Evolutionary conservation across 2,888 invertebrate genomes (phyloP).

Genomic region (Tenthredo livida): DNA sequence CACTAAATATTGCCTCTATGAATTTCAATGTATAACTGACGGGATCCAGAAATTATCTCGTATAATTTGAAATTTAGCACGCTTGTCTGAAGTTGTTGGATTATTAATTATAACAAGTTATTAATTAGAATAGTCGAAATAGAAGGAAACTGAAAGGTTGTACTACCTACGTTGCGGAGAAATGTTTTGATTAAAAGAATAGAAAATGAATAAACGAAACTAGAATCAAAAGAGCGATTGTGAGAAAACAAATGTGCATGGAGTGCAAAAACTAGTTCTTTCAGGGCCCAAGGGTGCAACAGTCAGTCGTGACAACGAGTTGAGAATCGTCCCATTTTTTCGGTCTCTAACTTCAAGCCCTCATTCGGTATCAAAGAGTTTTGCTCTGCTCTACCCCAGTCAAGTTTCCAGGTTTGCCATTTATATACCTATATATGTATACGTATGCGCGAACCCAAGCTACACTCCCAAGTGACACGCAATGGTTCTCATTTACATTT

Average conservation of each 20-base stretch:
- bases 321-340: slow-evolving; percentile 34
- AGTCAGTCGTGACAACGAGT: slow-evolving; percentile 19
- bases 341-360: not conserved
- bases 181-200: not conserved
- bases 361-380: slow-evolving; percentile 15
- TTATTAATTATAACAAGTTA: not conserved
- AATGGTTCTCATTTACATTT: slow-evolving; percentile 44
- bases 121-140: not conserved
- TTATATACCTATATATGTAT: slow-evolving; percentile 24
- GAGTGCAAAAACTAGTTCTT: not conserved
- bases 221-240: not conserved
- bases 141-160: not conserved
- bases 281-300: not conserved
- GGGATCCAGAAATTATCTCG: not conserved
- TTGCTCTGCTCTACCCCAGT: slow-evolving; percentile 1
- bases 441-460: not conserved
- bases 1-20: not conserved
- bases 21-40: not conserved
- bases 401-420: not conserved
- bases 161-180: not conserved
- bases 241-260: not conserved
- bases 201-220: not conserved
- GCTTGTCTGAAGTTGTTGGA: not conserved
- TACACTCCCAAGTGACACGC: slow-evolving; percentile 30
- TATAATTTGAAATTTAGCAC: not conserved